Evolutionary conservation across 2,797 vertebrate species (phyloP).

Genomic region (Arrhamphus sclerolepis): DNA sequence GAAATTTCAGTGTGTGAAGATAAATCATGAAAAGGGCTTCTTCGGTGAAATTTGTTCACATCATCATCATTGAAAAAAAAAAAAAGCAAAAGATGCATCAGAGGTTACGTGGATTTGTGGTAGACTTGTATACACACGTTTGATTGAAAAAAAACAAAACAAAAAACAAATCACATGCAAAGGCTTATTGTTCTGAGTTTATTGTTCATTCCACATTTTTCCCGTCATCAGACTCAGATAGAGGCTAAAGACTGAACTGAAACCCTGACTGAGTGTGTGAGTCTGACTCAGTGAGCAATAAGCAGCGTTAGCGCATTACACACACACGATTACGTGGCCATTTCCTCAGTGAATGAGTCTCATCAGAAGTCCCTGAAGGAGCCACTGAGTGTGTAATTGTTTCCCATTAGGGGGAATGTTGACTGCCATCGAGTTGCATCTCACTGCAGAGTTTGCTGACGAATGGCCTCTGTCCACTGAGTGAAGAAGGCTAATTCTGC

Average conservation of each 20-base stretch:
- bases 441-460: conserved; percentile 73
- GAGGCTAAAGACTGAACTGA: conserved; percentile 49
- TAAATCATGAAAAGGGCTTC: conserved; percentile 43
- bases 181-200: conserved; percentile 10
- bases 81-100: conserved; percentile 33
- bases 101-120: conserved; percentile 37
- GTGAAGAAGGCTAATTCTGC: conserved; percentile 48
- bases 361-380: conserved; percentile 82
- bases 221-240: conserved; percentile 35
- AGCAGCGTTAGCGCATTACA: conserved; percentile 80
- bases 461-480: conserved; percentile 64
- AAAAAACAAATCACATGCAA: conserved; percentile 9
- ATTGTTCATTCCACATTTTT: conserved; percentile 16
- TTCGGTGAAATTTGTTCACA: too few relatives aligned
- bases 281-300: conserved; percentile 78
- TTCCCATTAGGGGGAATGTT: conserved; percentile 78
- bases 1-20: conserved; percentile 25
- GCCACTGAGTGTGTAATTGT: conserved; percentile 85
- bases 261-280: conserved; percentile 39
- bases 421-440: conserved; percentile 67
- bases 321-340: conserved; percentile 82
- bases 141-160: conserved; percentile 16
- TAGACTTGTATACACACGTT: conserved; percentile 28
- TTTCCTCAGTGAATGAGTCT: conserved; percentile 78
- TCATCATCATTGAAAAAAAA: conserved; percentile 28